Conservation (phyloP, 1,140 invertebrate genomes). For the Pachypeltis micranthus region DNA sequence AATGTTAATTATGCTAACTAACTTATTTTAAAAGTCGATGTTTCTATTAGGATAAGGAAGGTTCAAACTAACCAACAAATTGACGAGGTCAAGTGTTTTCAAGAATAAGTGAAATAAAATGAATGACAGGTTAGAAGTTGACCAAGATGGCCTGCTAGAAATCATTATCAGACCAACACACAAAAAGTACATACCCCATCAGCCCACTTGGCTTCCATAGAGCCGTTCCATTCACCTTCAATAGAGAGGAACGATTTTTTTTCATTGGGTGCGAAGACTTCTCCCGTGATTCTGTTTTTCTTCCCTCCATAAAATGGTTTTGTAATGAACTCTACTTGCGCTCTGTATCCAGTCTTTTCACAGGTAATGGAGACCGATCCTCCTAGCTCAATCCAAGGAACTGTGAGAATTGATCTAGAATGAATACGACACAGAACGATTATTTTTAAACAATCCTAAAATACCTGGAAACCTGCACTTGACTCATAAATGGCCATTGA, state of each 20-base stretch:
- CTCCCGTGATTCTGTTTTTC: slow-evolving; percentile 76
- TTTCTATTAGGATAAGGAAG: too few species aligned
- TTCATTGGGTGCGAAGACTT: slow-evolving; percentile 58
- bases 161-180: not conserved
- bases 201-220: slow-evolving; percentile 76
- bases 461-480: not conserved
- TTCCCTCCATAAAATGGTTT: slow-evolving; percentile 97
- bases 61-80: too few species aligned
- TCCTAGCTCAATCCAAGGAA: slow-evolving; percentile 94
- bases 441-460: not conserved
- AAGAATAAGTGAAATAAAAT: slow-evolving; percentile 1
- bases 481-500: too few species aligned
- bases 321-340: slow-evolving; percentile 84
- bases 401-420: slow-evolving; percentile 84
- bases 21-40: too few species aligned
- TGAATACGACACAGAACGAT: too few species aligned
- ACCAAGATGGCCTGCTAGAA: not conserved
- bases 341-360: slow-evolving; percentile 76
- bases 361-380: slow-evolving; percentile 79
- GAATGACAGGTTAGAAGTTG: not conserved
- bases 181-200: slow-evolving; percentile 64
- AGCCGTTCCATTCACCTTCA: slow-evolving; percentile 91
- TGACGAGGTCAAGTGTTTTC: slow-evolving; percentile 7
- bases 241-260: slow-evolving; percentile 82
- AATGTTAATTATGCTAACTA: too few species aligned